These are phyloP conservation scores for Corbicula japonica DNA, from an alignment of 2,888 invertebrate species.

Conservation along the genomic window DNA sequence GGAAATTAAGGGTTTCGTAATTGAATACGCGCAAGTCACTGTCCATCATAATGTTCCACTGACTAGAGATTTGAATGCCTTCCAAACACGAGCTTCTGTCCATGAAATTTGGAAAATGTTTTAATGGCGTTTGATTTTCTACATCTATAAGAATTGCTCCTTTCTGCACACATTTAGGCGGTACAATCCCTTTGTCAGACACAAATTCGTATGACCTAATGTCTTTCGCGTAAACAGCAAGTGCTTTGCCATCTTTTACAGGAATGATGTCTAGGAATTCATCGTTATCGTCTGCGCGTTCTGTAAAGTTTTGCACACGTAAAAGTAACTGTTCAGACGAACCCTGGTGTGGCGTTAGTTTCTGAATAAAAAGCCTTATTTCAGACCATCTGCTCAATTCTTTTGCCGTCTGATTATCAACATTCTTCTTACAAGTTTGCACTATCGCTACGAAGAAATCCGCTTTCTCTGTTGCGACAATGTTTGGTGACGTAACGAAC, in stretches of 20 bases:
- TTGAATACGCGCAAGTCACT: conserved; percentile 69
- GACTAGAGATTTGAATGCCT: conserved; percentile 65
- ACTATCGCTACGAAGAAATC: conserved; percentile 69
- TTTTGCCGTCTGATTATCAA: conserved; percentile 51
- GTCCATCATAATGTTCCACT: conserved; percentile 71
- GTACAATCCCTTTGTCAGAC: conserved; percentile 67
- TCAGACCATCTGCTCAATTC: conserved; percentile 63
- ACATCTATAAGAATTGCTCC: conserved; percentile 77
- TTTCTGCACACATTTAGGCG: conserved; percentile 68
- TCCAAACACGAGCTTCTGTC: conserved; percentile 64
- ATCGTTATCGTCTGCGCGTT: conserved; percentile 65
- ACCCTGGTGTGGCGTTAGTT: conserved; percentile 39
- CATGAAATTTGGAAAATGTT: conserved; percentile 70
- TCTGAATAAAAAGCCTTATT: conserved; percentile 64
- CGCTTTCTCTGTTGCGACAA: conserved; percentile 50
- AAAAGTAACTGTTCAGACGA: conserved; percentile 53
- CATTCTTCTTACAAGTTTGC: conserved; percentile 63
- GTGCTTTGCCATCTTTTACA: conserved; percentile 61
- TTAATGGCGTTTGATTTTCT: conserved; percentile 65
- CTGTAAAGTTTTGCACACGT: conserved; percentile 67
- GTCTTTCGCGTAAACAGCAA: conserved; percentile 75
- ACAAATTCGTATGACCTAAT: conserved; percentile 68
- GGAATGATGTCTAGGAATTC: conserved; percentile 70
- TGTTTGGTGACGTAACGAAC: conserved; percentile 71
- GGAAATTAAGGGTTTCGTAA: conserved; percentile 33